Percentiles rank a stretch among this genome's conserved stretches.
Evolutionary conservation across 2,888 invertebrate species (phyloP).

Genomic region (Callosobruchus maculatus): DNA sequence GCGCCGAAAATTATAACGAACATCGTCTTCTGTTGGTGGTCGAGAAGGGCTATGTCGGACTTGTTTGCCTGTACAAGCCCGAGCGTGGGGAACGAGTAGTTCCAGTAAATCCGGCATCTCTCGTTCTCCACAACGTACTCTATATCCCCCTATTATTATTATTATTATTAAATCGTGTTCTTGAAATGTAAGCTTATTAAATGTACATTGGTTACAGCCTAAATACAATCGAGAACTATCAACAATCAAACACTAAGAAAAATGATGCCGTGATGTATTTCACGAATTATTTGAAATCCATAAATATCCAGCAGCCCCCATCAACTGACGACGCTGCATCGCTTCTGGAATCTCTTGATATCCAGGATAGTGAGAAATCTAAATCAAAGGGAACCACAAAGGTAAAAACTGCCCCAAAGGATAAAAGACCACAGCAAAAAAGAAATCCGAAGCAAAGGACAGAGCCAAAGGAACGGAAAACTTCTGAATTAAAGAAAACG

Average conservation of each 20-base stretch:
- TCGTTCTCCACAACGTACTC: no score
- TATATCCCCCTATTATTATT: no score
- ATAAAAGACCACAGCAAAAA: background rate
- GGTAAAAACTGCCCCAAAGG: no score
- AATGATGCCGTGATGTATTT: background rate
- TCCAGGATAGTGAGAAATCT: background rate
- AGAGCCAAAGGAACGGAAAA: background rate
- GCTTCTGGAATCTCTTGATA: background rate
- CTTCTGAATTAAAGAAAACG: background rate
- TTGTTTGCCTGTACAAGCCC: no score
- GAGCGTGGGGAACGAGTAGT: no score
- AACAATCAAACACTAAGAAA: background rate
- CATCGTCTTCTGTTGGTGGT: no score
- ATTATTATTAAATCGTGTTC: no score
- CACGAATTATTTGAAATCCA: background rate
- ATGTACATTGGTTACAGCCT: background rate
- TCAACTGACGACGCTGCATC: background rate
- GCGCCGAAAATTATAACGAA: no score
- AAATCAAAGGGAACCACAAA: background rate
- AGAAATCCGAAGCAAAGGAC: background rate
- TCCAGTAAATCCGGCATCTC: no score
- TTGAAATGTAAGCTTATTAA: no score
- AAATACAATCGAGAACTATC: background rate
- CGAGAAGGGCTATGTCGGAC: no score
- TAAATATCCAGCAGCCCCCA: background rate